These are phyloP conservation scores for Lumbricus terrestris DNA, from an alignment of 2,888 invertebrate genomes.

Conservation along the genomic window DNA sequence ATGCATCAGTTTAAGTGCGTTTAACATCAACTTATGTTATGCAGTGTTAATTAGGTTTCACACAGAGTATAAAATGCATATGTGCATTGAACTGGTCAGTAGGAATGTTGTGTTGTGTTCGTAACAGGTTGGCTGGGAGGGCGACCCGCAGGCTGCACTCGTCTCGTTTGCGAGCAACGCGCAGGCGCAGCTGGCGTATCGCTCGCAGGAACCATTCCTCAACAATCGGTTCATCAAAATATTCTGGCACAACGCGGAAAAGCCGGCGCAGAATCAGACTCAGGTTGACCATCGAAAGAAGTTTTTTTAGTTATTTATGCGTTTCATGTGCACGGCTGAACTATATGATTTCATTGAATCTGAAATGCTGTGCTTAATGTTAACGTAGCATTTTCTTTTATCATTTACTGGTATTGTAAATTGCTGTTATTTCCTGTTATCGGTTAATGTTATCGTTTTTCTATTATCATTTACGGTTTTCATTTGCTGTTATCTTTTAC, in stretches of 20 bases:
- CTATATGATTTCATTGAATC: background rate
- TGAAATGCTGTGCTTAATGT: background rate
- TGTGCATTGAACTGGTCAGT: background rate
- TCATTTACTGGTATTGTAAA: background rate
- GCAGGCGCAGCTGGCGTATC: slow-evolving; percentile 90
- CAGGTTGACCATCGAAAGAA: background rate
- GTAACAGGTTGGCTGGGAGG: slow-evolving; percentile 64
- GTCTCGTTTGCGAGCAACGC: slow-evolving; percentile 85
- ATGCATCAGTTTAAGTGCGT: too few relatives aligned
- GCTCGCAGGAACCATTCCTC: slow-evolving; percentile 92
- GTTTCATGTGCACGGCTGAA: background rate
- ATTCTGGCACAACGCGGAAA: slow-evolving; percentile 79
- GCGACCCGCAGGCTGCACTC: slow-evolving; percentile 88
- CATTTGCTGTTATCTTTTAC: too few relatives aligned
- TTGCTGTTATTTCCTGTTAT: too few relatives aligned
- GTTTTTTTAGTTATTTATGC: background rate
- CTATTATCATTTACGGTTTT: too few relatives aligned
- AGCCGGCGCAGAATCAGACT: slow-evolving; percentile 5
- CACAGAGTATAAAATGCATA: background rate
- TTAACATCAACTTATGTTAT: too few relatives aligned
- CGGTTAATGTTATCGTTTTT: too few relatives aligned
- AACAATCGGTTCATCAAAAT: slow-evolving; percentile 97
- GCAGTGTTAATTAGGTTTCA: background rate
- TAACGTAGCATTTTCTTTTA: too few relatives aligned
- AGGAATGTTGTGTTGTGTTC: background rate